phyloP scores from a whole-genome alignment of 2,797 vertebrate genomes.

The Karalla daura region DNA sequence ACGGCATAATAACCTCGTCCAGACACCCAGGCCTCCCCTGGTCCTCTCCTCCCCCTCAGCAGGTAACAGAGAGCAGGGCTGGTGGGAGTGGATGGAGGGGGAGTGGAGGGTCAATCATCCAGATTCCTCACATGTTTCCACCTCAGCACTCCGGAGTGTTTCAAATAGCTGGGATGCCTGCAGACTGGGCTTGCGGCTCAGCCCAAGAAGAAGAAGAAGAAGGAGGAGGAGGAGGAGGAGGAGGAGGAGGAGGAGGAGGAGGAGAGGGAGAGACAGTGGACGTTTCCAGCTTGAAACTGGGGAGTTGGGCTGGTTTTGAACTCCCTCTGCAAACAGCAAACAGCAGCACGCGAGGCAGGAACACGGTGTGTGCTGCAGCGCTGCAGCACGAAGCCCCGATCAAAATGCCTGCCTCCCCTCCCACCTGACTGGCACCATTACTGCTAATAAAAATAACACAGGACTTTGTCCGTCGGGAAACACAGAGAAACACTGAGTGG shows the following conservation, averaged over 20 bases:
- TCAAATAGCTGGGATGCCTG: slow-evolving; percentile 78
- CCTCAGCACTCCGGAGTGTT: slow-evolving; percentile 64
- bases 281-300: slow-evolving; percentile 25
- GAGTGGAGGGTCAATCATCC: slow-evolving; percentile 68
- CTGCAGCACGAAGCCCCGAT: slow-evolving; percentile 32
- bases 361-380: neutral
- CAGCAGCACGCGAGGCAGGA: slow-evolving; percentile 22
- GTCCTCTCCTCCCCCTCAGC: slow-evolving; percentile 73
- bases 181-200: slow-evolving; percentile 42
- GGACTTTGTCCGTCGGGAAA: slow-evolving; percentile 43
- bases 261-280: neutral
- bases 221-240: neutral
- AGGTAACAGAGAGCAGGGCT: slow-evolving; percentile 70
- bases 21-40: slow-evolving; percentile 45
- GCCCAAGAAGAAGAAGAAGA: slow-evolving; percentile 35
- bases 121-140: slow-evolving; percentile 81
- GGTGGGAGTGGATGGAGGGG: slow-evolving; percentile 54
- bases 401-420: slow-evolving; percentile 51
- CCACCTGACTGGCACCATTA: slow-evolving; percentile 63
- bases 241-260: slow-evolving; percentile 8
- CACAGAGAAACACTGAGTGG: slow-evolving; percentile 51
- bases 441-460: slow-evolving; percentile 52
- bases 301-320: slow-evolving; percentile 27
- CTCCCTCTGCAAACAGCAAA: slow-evolving; percentile 27
- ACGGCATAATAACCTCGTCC: slow-evolving; percentile 57